Conservation (phyloP, 2,888 invertebrate genomes). For the Andrena dorsata region DNA sequence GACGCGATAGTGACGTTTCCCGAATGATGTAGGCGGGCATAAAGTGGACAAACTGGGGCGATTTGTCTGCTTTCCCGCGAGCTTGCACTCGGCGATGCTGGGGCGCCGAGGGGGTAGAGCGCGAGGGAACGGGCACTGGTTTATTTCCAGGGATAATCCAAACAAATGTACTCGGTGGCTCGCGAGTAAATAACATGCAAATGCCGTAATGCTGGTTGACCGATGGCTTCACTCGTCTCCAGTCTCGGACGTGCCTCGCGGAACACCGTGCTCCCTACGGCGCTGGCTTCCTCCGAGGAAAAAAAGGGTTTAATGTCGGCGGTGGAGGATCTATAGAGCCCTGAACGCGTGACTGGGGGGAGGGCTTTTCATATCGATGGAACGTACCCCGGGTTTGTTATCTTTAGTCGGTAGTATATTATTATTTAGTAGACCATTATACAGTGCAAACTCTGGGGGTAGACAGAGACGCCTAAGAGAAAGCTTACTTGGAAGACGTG, state of each 20-base stretch:
- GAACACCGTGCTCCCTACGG: constrained; percentile 57
- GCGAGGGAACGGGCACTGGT: constrained; percentile 78
- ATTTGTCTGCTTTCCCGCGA: constrained; percentile 82
- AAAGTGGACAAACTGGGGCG: constrained; percentile 79
- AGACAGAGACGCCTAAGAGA: neutral
- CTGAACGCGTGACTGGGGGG: neutral
- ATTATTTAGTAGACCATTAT: constrained; percentile 2
- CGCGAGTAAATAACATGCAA: constrained; percentile 85
- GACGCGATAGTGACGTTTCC: constrained; percentile 70
- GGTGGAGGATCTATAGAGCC: neutral
- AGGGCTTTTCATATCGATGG: neutral
- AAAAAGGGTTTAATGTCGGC: neutral
- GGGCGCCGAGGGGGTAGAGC: constrained; percentile 70
- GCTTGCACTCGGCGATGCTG: constrained; percentile 68
- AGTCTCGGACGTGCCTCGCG: constrained; percentile 78
- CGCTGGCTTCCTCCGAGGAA: neutral
- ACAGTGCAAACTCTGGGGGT: neutral
- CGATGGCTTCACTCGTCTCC: constrained; percentile 83
- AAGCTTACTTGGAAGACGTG: neutral
- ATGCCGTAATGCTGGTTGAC: constrained; percentile 85
- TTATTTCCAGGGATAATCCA: constrained; percentile 85
- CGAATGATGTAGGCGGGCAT: constrained; percentile 79
- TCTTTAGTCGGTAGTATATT: neutral
- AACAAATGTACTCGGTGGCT: constrained; percentile 85
- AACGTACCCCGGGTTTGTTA: neutral